These are phyloP conservation scores for Lagria hirta DNA, from an alignment of 2,888 invertebrate genomes.

Conservation along the genomic window DNA sequence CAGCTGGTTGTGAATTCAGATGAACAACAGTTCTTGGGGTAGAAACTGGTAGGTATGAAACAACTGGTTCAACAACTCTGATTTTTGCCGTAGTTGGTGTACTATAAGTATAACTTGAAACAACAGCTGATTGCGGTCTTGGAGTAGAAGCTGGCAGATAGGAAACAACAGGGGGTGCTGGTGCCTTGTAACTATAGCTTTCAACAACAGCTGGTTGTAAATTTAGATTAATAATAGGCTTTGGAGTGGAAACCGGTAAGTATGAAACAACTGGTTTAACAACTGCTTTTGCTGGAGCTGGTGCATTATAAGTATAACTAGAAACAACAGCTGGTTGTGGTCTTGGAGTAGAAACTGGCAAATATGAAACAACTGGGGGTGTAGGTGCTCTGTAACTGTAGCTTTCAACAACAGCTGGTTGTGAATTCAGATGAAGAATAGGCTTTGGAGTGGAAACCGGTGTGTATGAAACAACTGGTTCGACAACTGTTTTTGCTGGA, in stretches of 20 bases:
- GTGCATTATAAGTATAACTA: constrained; percentile 32
- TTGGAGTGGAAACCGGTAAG: too few relatives aligned
- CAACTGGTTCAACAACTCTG: constrained; percentile 8
- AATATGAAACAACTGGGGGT: constrained; percentile 1
- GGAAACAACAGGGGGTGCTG: constrained; percentile 3
- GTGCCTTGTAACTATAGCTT: constrained; percentile 1
- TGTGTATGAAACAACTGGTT: too few relatives aligned
- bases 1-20: constrained; percentile 24
- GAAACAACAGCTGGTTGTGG: constrained; percentile 30
- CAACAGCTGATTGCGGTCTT: constrained; percentile 21
- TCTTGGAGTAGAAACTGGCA: too few relatives aligned
- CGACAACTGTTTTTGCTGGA: constrained; percentile 25
- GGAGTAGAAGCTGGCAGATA: too few relatives aligned
- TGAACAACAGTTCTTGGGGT: constrained; percentile 4
- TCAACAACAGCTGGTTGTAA: constrained; percentile 3
- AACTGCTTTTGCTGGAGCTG: constrained; percentile 24
- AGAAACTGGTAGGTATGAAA: too few relatives aligned
- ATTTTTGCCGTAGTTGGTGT: constrained; percentile 18
- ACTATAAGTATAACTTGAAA: constrained; percentile 33
- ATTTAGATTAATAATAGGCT: too few relatives aligned
- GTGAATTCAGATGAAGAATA: too few relatives aligned
- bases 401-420: constrained; percentile 2
- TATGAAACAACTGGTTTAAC: too few relatives aligned
- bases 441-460: too few relatives aligned
- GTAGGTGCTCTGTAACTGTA: constrained; percentile 2